phyloP scores from a whole-genome alignment of 2,888 invertebrate species.

The Morpho achilles region DNA sequence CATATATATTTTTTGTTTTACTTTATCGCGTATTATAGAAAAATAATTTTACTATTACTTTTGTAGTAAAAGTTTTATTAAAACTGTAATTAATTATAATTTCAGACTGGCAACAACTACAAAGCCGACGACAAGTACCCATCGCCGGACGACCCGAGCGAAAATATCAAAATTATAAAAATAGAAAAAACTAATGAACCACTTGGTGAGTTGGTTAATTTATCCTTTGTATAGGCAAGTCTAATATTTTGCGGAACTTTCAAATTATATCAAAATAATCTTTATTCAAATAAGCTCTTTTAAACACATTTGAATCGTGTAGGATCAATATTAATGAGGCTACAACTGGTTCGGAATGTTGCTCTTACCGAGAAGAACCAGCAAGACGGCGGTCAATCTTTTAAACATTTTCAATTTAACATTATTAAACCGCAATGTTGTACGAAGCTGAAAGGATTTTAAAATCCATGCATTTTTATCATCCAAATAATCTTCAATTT shows the following conservation, averaged over 20 bases:
- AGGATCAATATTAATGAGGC: neutral
- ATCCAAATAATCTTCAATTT: no score
- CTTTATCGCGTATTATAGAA: no score
- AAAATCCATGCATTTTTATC: no score
- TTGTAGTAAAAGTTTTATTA: no score
- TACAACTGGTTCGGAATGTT: no score
- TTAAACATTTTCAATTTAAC: neutral
- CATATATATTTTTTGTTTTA: no score
- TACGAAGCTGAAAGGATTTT: no score
- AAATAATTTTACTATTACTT: no score
- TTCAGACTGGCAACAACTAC: constrained; percentile 62
- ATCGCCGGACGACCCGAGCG: constrained; percentile 75
- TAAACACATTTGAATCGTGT: no score
- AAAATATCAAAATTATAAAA: constrained; percentile 95
- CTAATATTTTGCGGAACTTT: neutral
- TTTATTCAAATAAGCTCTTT: no score
- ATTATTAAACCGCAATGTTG: no score
- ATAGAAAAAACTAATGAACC: constrained; percentile 99
- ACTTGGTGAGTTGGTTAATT: constrained; percentile 69
- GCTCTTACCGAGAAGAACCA: no score
- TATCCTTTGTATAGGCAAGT: neutral
- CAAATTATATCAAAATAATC: neutral
- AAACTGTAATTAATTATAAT: neutral
- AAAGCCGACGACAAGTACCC: constrained; percentile 50
- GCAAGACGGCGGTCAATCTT: neutral